Conservation (phyloP, 2,113 vertebrate genomes). For the Bostrychus sinensis region DNA sequence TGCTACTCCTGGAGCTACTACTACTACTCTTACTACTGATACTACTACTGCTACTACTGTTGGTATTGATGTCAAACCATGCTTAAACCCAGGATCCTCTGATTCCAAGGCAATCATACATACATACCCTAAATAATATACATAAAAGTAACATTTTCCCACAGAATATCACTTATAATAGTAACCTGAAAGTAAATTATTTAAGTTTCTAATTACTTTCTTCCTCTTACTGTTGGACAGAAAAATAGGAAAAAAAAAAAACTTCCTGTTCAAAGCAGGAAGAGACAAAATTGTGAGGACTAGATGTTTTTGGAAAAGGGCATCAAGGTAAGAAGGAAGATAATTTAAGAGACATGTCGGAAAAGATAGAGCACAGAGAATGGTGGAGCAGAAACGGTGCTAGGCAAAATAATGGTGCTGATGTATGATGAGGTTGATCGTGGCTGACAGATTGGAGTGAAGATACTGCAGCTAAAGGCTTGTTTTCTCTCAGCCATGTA, state of each 20-base stretch:
- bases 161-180: too few species aligned
- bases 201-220: too few species aligned
- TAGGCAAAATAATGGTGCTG: conserved; percentile 21
- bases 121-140: too few species aligned
- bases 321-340: neutral
- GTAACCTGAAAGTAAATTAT: too few species aligned
- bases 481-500: conserved; percentile 24
- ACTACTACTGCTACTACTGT: neutral
- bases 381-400: conserved; percentile 12
- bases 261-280: neutral
- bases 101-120: too few species aligned
- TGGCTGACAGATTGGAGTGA: conserved; percentile 37
- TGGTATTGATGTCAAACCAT: too few species aligned
- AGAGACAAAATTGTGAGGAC: neutral
- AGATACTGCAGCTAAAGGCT: conserved; percentile 33
- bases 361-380: conserved; percentile 19
- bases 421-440: conserved; percentile 34
- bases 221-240: too few species aligned
- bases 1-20: neutral
- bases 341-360: conserved; percentile 2
- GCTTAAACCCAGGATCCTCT: too few species aligned
- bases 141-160: too few species aligned
- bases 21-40: neutral
- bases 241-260: neutral
- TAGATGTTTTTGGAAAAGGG: conserved; percentile 14